A percentile compares a stretch with the other conserved stretches of the same genome.
Conservation (phyloP, 2,888 invertebrate species). For the Hirtodrosophila confusa region DNA sequence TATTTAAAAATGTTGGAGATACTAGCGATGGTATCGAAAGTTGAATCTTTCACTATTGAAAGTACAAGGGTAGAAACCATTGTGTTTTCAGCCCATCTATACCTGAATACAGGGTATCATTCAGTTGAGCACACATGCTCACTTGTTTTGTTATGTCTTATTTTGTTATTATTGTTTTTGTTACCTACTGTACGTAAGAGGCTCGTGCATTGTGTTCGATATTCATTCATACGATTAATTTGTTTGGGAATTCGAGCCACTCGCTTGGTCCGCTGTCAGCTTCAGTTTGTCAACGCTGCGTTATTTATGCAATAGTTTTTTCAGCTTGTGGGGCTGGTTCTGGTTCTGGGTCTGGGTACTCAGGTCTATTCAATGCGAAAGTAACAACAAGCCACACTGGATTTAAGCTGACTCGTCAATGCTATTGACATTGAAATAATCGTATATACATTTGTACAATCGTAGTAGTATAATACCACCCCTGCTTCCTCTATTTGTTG, state of each 20-base stretch:
- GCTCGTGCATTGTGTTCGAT: slow-evolving; percentile 56
- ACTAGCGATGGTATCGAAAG: too few relatives aligned
- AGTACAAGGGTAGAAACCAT: too few relatives aligned
- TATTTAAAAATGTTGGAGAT: too few relatives aligned
- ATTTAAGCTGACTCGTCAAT: slow-evolving; percentile 69
- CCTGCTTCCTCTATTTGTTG: slow-evolving; percentile 6
- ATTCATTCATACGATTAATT: slow-evolving; percentile 66
- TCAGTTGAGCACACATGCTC: too few relatives aligned
- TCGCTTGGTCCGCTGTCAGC: slow-evolving; percentile 37
- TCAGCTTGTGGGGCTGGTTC: slow-evolving; percentile 15
- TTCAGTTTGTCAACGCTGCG: slow-evolving; percentile 53
- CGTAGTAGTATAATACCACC: slow-evolving; percentile 20
- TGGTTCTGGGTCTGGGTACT: neutral
- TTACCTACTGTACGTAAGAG: slow-evolving; percentile 48
- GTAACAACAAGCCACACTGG: slow-evolving; percentile 34
- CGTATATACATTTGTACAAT: slow-evolving; percentile 29
- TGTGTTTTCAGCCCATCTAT: too few relatives aligned
- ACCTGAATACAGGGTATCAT: too few relatives aligned
- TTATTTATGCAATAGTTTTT: slow-evolving; percentile 59
- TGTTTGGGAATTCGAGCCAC: slow-evolving; percentile 55
- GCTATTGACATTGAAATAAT: slow-evolving; percentile 69
- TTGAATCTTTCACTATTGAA: too few relatives aligned
- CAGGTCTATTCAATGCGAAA: slow-evolving; percentile 27
- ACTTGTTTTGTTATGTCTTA: too few relatives aligned
- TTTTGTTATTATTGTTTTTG: slow-evolving; percentile 33